Evolutionary conservation across 2,888 invertebrate genomes (phyloP).

Genomic region (Chrysodeixis includens): DNA sequence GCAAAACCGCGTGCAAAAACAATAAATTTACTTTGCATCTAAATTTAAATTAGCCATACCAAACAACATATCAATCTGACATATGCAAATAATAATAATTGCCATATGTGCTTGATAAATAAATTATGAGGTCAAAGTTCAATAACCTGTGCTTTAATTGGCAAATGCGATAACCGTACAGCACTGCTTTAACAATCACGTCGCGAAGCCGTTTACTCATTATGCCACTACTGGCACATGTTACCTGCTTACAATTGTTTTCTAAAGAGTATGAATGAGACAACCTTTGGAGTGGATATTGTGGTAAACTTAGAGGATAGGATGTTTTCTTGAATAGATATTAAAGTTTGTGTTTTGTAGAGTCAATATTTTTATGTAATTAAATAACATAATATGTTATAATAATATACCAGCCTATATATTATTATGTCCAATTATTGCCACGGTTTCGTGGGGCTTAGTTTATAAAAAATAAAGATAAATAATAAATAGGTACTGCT

Average conservation of each 20-base stretch:
- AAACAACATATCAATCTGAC: not conserved
- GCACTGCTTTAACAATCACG: conserved; percentile 14
- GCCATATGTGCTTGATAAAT: not conserved
- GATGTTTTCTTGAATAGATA: too few relatives aligned
- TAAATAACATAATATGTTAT: too few relatives aligned
- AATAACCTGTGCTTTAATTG: conserved; percentile 28
- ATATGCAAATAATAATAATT: not conserved
- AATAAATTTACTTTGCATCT: too few relatives aligned
- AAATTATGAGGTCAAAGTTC: conserved; percentile 2
- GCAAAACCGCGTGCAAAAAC: too few relatives aligned
- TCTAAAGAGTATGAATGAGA: not conserved
- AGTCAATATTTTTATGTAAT: too few relatives aligned
- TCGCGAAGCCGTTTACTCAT: conserved; percentile 12
- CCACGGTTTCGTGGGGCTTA: too few relatives aligned
- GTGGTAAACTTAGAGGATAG: not conserved
- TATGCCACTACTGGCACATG: not conserved
- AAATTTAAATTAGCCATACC: not conserved
- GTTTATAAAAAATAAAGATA: too few relatives aligned
- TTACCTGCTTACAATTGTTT: conserved; percentile 5
- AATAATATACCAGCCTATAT: too few relatives aligned
- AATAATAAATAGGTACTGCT: too few relatives aligned
- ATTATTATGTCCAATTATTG: too few relatives aligned
- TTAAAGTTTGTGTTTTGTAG: too few relatives aligned
- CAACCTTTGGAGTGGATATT: not conserved
- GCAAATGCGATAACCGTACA: conserved; percentile 14